phyloP scores from a whole-genome alignment of 2,113 vertebrate species.

The Sinocyclocheilus anophthalmus region DNA sequence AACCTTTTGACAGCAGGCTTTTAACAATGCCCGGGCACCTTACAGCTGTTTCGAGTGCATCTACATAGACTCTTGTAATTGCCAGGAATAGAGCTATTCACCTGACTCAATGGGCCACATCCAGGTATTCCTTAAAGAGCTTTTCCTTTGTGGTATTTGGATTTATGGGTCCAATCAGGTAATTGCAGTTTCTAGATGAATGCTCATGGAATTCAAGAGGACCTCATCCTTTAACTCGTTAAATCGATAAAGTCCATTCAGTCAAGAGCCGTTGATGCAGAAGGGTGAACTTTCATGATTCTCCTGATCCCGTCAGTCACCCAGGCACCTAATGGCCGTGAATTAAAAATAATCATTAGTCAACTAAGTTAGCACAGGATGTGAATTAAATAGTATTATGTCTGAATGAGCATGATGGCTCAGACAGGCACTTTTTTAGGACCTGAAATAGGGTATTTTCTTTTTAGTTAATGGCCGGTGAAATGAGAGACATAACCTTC shows the following conservation, averaged over 20 bases:
- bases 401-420: neutral
- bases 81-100: slow-evolving; percentile 19
- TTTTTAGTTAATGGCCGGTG: neutral
- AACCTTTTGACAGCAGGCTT: neutral
- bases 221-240: slow-evolving; percentile 24
- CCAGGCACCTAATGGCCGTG: neutral
- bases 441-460: neutral
- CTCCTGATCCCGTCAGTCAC: slow-evolving; percentile 22
- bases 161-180: slow-evolving; percentile 48
- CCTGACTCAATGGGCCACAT: slow-evolving; percentile 26
- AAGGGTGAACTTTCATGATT: neutral
- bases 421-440: neutral
- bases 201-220: slow-evolving; percentile 26
- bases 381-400: neutral
- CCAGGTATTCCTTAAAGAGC: slow-evolving; percentile 43
- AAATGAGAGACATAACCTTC: neutral
- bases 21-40: neutral
- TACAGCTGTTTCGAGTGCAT: neutral
- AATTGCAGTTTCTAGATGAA: slow-evolving; percentile 51
- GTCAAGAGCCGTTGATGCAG: slow-evolving; percentile 39
- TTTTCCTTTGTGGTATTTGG: slow-evolving; percentile 41
- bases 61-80: slow-evolving; percentile 14
- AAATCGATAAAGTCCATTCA: slow-evolving; percentile 47
- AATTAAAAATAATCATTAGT: slow-evolving; percentile 25
- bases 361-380: neutral